Base-by-base conservation (phyloP, 2,797 vertebrate genomes). In the Eulemur coronatus region DNA sequence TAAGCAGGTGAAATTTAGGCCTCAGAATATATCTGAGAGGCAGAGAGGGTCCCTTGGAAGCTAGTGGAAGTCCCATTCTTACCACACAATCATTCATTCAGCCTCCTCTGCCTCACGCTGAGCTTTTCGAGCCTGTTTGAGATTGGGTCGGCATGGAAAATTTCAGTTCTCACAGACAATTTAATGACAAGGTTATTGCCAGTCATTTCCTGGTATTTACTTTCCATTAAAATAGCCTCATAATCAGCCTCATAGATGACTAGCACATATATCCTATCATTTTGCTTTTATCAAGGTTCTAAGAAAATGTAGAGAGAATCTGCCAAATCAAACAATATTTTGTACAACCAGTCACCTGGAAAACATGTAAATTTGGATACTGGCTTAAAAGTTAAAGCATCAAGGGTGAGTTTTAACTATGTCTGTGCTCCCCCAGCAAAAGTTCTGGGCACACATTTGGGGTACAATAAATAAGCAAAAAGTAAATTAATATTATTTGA, bases 1-100 rank as follows among this genome's bases (percentile, higher is more conserved):
- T 43, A 26, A 89, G 7, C 95, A 91, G 57, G 63, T 93, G 75
- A 91, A 81, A 79, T 95, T 46, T 73, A 69, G 28, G 48, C 67
- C 24, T 94, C 35, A 35, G 61, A n/a, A 24, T 82, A 24, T 79
- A 86, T 72, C 18, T 52, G 9, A 85, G 48, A 85, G 18, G 2
- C 48, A 12, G 65, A 11, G 50, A 50, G 22, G 59, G 24, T 41
- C 50, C 70, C 73, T 48, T 55, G 26, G 38, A 87, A 82, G 55
- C n/a, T 87, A 24, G 41, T 75, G n/a, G 61, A 84, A 88, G 52
- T 92, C 41, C 38, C 26, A 28, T 87, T 92, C 24, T 79, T 65
- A 59, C 2, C 33, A 28, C 22, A 5, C 1, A 35, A 57, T 30
- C 20, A 43, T 86, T 84, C 28, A 73, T 91, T 82, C 20, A 80